Base-by-base conservation (phyloP, 2,113 vertebrate genomes). In the Hemichromis elongatus region DNA sequence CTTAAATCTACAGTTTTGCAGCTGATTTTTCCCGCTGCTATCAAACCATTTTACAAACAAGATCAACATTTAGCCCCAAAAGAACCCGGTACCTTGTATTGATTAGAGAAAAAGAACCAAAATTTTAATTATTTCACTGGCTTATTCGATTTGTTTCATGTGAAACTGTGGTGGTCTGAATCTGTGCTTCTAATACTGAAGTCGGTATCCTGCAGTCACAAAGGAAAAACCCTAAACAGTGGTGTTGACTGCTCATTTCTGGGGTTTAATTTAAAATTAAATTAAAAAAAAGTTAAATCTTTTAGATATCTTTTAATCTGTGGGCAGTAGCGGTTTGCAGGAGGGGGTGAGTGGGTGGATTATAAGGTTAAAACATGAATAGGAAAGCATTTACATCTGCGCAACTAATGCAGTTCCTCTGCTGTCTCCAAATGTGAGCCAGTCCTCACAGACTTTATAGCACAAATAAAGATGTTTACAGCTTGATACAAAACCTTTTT, bases 11-110 rank as follows among this genome's bases (percentile, higher is more conserved):
- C 19, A 37, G 57, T 37, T 66, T 66, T 66, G 13, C 33, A 40
- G 61, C 6, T 8, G 33, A 66, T 40, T 14, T n/a, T 66, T 66
- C 1, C 1, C 0, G 2, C 33, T 63, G 19, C 33, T 21, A 21
- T 7, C 33, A 21, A 37, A 8, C 6, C 33, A 13, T 35, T 4
- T 61, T 35, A n/a, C 30, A 63, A 21, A 1, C 59, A 21, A 21
- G 59, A 8, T 21, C 33, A 21, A 19, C 33, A 37, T 0, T 63
- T 8, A 63, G 19, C 19, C 4, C 9, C 59, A 37, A 63, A 63
- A 37, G 30, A 66, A 13, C 6, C 4, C 7, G 0, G 11, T 40
- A 13, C 4, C 19, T 66, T 14, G 11, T 21, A 1, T 3, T 37
- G 9, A 21, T 12, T 2, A 13, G 18, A 63, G 59, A 37, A 63